Percentiles rank a stretch among this genome's conserved stretches.
phyloP scores from a whole-genome alignment of 2,797 vertebrate genomes.

The Dallia pectoralis region DNA sequence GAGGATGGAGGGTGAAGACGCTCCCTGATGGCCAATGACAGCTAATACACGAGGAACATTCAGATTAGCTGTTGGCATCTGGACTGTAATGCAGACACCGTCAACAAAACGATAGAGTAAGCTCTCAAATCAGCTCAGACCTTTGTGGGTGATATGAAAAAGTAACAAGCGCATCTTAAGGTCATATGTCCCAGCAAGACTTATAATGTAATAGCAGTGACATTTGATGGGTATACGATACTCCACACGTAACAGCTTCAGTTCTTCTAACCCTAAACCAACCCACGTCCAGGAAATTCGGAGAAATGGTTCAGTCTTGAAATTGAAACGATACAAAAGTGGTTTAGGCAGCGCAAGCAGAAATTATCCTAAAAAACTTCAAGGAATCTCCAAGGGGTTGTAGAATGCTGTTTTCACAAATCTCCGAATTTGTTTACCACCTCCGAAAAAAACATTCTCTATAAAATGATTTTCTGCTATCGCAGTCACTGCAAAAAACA shows the following conservation, averaged over 20 bases:
- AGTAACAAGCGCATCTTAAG: not conserved
- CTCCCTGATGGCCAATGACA: no score
- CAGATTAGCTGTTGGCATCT: no score
- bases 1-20: no score
- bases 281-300: no score
- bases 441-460: not conserved
- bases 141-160: not conserved
- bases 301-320: no score
- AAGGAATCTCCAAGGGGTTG: not conserved
- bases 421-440: not conserved
- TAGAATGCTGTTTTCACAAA: not conserved
- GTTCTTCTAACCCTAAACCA: no score
- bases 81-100: no score
- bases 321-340: no score
- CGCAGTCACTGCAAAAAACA: slow-evolving; percentile 5
- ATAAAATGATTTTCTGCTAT: not conserved
- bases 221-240: no score
- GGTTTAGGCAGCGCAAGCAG: not conserved
- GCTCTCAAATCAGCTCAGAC: not conserved
- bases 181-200: not conserved
- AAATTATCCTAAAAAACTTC: not conserved
- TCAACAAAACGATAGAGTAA: not conserved
- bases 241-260: not conserved
- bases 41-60: no score
- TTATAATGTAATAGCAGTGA: not conserved